phyloP scores from a whole-genome alignment of 2,888 invertebrate species.

The Gandaritis pyraliata region DNA sequence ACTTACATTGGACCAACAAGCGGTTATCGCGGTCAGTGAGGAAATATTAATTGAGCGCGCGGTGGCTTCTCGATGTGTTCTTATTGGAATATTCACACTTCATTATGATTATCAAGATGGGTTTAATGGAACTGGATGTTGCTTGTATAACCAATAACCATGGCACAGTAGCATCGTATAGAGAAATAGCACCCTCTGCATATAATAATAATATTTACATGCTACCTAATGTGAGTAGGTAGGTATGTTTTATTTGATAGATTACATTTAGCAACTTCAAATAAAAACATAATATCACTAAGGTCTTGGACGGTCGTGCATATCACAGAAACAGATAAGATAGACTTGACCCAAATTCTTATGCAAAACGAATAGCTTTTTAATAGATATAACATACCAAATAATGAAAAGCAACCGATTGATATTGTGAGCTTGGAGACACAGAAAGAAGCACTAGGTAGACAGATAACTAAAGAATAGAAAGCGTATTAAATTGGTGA shows the following conservation, averaged over 20 bases:
- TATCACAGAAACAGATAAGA: slow-evolving; percentile 22
- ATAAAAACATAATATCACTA: slow-evolving; percentile 4
- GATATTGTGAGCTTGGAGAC: neutral
- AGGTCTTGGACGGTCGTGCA: slow-evolving; percentile 14
- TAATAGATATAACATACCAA: neutral
- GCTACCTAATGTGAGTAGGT: too few relatives aligned
- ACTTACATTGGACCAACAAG: slow-evolving; percentile 71
- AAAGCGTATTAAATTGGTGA: slow-evolving; percentile 15
- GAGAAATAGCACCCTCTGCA: neutral
- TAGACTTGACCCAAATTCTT: slow-evolving; percentile 18
- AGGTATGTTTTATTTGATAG: neutral
- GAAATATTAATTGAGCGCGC: slow-evolving; percentile 72
- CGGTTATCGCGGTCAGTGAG: slow-evolving; percentile 68
- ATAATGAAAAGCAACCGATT: neutral
- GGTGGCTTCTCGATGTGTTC: slow-evolving; percentile 55
- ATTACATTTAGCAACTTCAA: slow-evolving; percentile 2
- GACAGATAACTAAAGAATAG: slow-evolving; percentile 11
- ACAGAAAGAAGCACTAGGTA: neutral
- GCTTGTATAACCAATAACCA: neutral
- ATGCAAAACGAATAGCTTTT: slow-evolving; percentile 11
- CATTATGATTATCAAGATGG: slow-evolving; percentile 8
- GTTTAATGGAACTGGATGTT: slow-evolving; percentile 2
- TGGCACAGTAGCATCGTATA: neutral
- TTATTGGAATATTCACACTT: slow-evolving; percentile 49
- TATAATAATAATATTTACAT: neutral